Evolutionary conservation across 2,888 invertebrate genomes (phyloP).

Genomic region (Nomada fucata): DNA sequence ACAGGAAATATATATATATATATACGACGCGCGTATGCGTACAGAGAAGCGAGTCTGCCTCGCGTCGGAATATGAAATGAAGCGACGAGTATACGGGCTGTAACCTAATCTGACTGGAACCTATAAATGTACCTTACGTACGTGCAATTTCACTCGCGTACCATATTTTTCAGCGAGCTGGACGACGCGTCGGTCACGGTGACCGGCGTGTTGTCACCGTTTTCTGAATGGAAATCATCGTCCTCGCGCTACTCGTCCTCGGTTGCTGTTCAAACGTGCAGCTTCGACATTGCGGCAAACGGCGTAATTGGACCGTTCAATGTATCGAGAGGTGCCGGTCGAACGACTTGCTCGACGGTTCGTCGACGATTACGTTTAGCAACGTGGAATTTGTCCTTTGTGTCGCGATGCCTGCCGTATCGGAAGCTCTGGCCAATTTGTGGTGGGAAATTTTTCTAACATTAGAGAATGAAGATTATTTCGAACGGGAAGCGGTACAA

Average conservation of each 20-base stretch:
- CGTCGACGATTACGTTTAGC: no score
- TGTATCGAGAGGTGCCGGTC: no score
- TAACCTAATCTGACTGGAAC: slow-evolving; percentile 81
- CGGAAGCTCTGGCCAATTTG: no score
- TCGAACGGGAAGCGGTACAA: no score
- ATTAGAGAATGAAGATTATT: no score
- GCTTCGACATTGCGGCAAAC: background rate
- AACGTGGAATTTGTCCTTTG: no score
- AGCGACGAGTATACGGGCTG: slow-evolving; percentile 75
- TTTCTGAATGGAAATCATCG: slow-evolving; percentile 32
- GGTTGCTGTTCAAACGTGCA: background rate
- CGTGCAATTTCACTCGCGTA: slow-evolving; percentile 80
- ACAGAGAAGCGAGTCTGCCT: slow-evolving; percentile 76
- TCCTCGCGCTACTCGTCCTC: background rate
- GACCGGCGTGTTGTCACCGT: slow-evolving; percentile 8
- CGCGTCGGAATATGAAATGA: slow-evolving; percentile 80
- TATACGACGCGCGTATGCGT: slow-evolving; percentile 40
- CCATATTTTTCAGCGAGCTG: slow-evolving; percentile 77
- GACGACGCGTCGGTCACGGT: slow-evolving; percentile 37
- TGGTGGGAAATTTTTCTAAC: no score
- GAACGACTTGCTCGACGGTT: no score
- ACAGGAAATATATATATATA: slow-evolving; percentile 51
- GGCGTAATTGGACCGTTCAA: slow-evolving; percentile 1
- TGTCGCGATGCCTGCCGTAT: no score
- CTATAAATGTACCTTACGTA: slow-evolving; percentile 56